A percentile compares a stretch with the other conserved stretches of the same genome.
phyloP scores from a whole-genome alignment of 2,888 invertebrate species.

The Eugnorisma glareosa region DNA sequence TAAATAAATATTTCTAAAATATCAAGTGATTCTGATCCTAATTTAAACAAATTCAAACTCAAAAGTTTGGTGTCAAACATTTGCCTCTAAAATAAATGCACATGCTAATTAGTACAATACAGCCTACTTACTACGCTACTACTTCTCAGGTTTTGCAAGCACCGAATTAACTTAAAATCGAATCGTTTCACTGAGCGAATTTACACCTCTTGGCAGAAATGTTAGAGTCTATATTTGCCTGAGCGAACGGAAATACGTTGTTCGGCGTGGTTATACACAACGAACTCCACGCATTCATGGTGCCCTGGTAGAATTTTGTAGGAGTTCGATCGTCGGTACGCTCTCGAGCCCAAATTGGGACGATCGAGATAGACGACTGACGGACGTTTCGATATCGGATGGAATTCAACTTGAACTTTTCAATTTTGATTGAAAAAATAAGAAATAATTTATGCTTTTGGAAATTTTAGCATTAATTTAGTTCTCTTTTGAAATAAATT shows the following conservation, averaged over 20 bases:
- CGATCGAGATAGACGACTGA: constrained; percentile 10
- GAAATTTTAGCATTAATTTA: no score
- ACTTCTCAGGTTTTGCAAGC: not conserved
- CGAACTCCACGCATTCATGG: constrained; percentile 60
- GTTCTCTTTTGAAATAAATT: not conserved
- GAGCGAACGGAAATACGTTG: constrained; percentile 25
- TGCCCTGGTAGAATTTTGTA: constrained; percentile 78
- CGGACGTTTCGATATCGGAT: not conserved
- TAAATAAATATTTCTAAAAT: not conserved
- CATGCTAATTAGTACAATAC: not conserved
- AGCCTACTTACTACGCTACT: not conserved
- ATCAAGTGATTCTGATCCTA: not conserved
- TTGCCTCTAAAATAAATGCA: not conserved
- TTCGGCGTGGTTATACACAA: constrained; percentile 1
- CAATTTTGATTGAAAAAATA: not conserved
- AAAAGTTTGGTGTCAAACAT: not conserved
- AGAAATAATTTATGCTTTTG: no score
- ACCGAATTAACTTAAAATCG: constrained; percentile 11
- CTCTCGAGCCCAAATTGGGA: constrained; percentile 53
- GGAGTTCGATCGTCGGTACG: constrained; percentile 70
- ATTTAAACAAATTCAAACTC: not conserved
- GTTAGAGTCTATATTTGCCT: constrained; percentile 11
- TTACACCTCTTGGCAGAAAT: rapidly evolving
- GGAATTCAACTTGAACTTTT: not conserved
- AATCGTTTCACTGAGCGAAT: not conserved